phyloP scores from a whole-genome alignment of 2,797 vertebrate species.

The Anguilla obscura region DNA sequence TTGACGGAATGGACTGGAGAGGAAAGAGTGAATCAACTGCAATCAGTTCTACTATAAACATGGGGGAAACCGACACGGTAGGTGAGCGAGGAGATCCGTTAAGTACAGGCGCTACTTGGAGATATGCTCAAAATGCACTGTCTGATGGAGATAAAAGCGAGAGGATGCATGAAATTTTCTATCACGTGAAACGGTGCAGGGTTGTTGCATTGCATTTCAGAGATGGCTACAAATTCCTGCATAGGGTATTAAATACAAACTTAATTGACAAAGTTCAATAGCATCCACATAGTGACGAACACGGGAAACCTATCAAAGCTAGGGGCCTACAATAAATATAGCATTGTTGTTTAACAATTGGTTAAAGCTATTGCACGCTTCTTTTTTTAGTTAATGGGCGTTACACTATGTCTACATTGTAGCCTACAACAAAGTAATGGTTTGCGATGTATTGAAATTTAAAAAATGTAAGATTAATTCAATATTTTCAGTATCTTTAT shows the following conservation, averaged over 20 bases:
- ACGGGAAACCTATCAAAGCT: no score
- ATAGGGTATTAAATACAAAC: neutral
- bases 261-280: neutral
- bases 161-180: neutral
- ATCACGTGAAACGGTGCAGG: neutral
- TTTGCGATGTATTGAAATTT: neutral
- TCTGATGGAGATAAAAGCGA: neutral
- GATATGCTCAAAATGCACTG: neutral
- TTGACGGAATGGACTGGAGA: slow-evolving; percentile 96
- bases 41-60: slow-evolving; percentile 97
- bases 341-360: no score
- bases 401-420: neutral
- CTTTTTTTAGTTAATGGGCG: no score
- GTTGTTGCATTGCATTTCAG: neutral
- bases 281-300: neutral
- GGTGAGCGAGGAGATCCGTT: slow-evolving; percentile 53
- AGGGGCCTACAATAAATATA: no score
- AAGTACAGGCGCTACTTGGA: slow-evolving; percentile 16
- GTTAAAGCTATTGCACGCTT: no score
- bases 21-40: slow-evolving; percentile 88
- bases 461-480: neutral
- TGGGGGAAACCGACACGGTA: slow-evolving; percentile 97
- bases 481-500: neutral
- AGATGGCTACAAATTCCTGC: neutral
- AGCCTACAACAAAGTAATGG: neutral